Conservation (phyloP, 2,113 vertebrate genomes). For the Myodes glareolus region DNA sequence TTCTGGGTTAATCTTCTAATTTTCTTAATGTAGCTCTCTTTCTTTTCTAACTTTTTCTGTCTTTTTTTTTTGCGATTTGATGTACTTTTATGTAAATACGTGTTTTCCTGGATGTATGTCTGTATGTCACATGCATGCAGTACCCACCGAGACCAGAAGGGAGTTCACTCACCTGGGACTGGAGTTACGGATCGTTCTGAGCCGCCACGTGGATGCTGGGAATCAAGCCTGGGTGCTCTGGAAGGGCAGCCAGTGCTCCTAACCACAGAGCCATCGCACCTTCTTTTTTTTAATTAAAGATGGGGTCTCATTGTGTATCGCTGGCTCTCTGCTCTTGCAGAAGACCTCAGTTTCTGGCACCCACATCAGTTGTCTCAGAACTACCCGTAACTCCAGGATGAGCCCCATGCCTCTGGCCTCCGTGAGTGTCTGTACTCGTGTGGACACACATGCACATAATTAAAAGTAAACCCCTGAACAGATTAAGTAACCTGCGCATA, state of each 20-base stretch:
- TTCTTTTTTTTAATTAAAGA: background rate
- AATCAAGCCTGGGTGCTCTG: background rate
- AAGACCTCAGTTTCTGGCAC: background rate
- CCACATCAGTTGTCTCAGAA: background rate
- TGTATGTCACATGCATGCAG: background rate
- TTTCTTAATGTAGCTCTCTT: background rate
- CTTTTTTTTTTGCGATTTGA: background rate
- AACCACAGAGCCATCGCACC: background rate
- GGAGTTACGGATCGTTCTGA: background rate
- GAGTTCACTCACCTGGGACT: background rate
- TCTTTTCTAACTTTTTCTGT: constrained; percentile 8
- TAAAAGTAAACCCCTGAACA: background rate
- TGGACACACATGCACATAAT: background rate
- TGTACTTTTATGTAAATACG: background rate
- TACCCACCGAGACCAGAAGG: background rate
- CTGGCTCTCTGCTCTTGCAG: background rate
- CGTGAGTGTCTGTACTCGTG: too few species aligned
- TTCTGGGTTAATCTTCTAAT: background rate
- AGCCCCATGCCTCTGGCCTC: too few species aligned
- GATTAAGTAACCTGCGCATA: background rate
- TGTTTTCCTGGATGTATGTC: background rate
- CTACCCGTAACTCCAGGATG: background rate
- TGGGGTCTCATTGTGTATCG: background rate
- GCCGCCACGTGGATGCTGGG: background rate
- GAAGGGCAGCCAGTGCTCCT: background rate